A percentile compares a stretch with the other conserved stretches of the same genome.
These are phyloP conservation scores for Pithys albifrons DNA, from an alignment of 2,113 vertebrate species.

Conservation along the genomic window DNA sequence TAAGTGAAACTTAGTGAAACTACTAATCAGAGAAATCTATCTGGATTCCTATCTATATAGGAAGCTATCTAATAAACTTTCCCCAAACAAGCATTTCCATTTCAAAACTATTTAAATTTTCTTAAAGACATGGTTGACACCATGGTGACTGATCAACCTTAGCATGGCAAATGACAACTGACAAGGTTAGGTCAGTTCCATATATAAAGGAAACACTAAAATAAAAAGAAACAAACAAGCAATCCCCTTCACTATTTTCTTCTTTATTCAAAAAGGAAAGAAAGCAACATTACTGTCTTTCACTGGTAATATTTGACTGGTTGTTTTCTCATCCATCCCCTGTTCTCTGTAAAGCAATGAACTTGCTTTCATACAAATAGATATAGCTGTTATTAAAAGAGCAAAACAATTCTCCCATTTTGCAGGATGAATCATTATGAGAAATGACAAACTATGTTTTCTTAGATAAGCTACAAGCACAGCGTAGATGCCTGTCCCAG, in stretches of 20 bases:
- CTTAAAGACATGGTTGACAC: neutral
- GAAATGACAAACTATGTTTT: neutral
- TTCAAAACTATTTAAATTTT: neutral
- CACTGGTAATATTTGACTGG: neutral
- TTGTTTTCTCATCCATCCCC: neutral
- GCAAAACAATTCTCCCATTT: neutral
- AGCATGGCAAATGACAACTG: neutral
- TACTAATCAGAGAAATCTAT: neutral
- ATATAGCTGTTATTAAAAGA: neutral
- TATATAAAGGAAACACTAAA: neutral
- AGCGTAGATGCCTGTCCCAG: neutral
- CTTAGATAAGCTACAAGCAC: neutral
- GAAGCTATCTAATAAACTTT: neutral
- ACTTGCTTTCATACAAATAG: neutral
- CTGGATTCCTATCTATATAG: neutral
- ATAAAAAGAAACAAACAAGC: neutral
- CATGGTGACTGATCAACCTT: neutral
- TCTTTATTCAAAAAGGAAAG: conserved; percentile 16
- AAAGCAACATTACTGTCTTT: conserved; percentile 23
- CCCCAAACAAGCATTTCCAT: neutral
- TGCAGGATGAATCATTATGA: neutral
- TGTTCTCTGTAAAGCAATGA: neutral
- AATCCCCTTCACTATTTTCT: neutral
- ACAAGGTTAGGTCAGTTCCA: neutral
- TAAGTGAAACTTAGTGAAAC: neutral